Percentiles rank a stretch among this genome's conserved stretches.
Evolutionary conservation across 2,888 invertebrate species (phyloP).

Genomic region (Dinocampus coccinellae): DNA sequence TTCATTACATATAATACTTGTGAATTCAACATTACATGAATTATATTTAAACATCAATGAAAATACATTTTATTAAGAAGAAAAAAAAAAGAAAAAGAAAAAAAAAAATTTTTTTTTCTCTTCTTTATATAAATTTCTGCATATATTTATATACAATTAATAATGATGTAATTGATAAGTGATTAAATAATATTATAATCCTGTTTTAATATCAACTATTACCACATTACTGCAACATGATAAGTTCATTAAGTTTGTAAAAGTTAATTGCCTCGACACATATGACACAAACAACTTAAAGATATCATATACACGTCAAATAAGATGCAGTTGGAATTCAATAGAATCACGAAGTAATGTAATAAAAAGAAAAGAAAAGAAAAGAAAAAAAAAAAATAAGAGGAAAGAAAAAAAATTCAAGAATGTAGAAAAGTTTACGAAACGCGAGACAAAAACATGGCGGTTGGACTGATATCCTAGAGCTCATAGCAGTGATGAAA

Average conservation of each 20-base stretch:
- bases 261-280: background rate
- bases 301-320: background rate
- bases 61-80: too few species aligned
- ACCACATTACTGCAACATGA: background rate
- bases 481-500: slow-evolving; percentile 17
- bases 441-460: slow-evolving; percentile 39
- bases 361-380: too few species aligned
- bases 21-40: background rate
- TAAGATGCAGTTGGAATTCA: background rate
- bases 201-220: background rate
- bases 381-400: too few species aligned
- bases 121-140: background rate
- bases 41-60: background rate
- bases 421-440: slow-evolving; percentile 3
- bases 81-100: too few species aligned
- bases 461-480: slow-evolving; percentile 37
- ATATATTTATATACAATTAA: background rate
- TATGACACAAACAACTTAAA: background rate
- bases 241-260: background rate
- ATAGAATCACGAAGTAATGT: background rate
- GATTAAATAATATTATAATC: background rate
- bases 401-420: background rate
- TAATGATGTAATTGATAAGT: background rate
- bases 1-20: too few species aligned
- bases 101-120: too few species aligned